Evolutionary conservation across 2,888 invertebrate species (phyloP).

Genomic region (Tetropium fuscum): DNA sequence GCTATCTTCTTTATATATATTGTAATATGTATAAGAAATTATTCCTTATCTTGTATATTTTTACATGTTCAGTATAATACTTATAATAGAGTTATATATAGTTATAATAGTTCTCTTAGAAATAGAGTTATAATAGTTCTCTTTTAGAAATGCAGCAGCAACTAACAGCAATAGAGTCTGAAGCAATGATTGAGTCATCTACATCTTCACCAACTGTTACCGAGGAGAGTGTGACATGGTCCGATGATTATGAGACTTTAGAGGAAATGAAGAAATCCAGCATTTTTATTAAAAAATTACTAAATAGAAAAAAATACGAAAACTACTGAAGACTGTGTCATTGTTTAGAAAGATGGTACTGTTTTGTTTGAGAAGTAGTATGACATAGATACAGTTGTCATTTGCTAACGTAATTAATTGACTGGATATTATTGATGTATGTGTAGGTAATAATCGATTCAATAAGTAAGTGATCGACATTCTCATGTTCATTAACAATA

Average conservation of each 20-base stretch:
- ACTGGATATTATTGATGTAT: background rate
- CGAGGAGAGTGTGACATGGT: conserved; percentile 48
- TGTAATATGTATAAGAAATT: no score
- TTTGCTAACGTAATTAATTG: background rate
- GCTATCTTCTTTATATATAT: no score
- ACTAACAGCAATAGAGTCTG: conserved; percentile 33
- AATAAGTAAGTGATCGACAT: background rate
- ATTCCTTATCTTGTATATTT: no score
- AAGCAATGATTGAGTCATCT: conserved; percentile 17
- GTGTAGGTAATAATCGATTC: background rate
- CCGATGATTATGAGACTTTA: conserved; percentile 42
- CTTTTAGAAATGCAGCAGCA: conserved; percentile 46
- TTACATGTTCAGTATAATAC: no score
- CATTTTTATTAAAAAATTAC: conserved; percentile 46
- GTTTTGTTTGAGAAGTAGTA: background rate
- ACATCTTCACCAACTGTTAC: conserved; percentile 20
- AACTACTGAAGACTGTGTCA: conserved; percentile 20
- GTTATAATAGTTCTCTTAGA: no score
- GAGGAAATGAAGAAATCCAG: conserved; percentile 41
- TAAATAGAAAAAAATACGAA: conserved; percentile 37
- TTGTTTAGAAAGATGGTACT: conserved; percentile 9
- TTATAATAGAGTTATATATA: no score
- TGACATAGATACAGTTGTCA: no score
- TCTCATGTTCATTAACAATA: background rate
- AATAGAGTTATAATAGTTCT: no score